These are phyloP conservation scores for Philaenus spumarius DNA, from an alignment of 1,140 invertebrate species.

Conservation along the genomic window DNA sequence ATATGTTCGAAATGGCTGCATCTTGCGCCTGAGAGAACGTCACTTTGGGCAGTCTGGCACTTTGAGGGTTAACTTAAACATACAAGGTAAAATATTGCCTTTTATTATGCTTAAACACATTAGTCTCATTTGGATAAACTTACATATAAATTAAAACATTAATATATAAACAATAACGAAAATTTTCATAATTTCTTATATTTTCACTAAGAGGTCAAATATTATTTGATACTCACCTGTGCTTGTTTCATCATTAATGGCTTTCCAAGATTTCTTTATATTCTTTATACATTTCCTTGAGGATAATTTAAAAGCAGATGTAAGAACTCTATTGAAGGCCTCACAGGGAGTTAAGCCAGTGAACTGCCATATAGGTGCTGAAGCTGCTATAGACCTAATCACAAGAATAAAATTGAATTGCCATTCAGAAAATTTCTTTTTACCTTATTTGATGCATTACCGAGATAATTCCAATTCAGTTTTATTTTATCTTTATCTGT, in stretches of 20 bases:
- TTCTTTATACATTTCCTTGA: conserved; percentile 59
- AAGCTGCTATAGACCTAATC: conserved; percentile 84
- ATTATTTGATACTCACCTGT: conserved; percentile 39
- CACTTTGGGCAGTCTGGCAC: too few species aligned
- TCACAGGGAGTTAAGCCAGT: conserved; percentile 70
- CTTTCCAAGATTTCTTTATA: conserved; percentile 72
- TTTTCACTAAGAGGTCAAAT: too few species aligned
- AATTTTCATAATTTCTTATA: too few species aligned
- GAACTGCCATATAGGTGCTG: conserved; percentile 92
- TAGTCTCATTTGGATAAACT: too few species aligned
- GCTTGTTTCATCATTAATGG: conserved; percentile 52
- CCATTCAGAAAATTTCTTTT: neutral
- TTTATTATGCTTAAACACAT: too few species aligned
- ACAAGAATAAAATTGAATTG: too few species aligned
- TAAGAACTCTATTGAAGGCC: conserved; percentile 69
- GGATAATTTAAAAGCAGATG: conserved; percentile 60
- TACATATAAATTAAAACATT: too few species aligned
- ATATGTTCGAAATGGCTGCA: too few species aligned
- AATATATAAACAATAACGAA: too few species aligned
- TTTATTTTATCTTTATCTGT: neutral
- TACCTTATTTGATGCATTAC: neutral
- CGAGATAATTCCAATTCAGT: neutral
- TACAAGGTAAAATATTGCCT: too few species aligned
- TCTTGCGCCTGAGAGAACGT: too few species aligned
- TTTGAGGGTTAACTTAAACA: too few species aligned